Evolutionary conservation across 2,888 invertebrate genomes (phyloP).

Genomic region (Neoaliturus tenellus): DNA sequence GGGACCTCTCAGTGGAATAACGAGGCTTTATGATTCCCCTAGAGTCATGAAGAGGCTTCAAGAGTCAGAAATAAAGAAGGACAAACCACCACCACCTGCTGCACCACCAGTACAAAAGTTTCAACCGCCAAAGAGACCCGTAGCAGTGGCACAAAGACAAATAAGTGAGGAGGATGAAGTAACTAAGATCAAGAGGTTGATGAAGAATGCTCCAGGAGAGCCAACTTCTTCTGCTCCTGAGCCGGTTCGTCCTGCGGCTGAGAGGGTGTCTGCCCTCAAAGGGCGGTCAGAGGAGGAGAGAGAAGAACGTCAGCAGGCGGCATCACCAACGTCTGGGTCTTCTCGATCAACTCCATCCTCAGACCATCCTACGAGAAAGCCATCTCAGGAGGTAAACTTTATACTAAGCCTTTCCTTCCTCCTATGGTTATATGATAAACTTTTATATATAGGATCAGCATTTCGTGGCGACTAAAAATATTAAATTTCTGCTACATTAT

Average conservation of each 20-base stretch:
- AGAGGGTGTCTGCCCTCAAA: conserved; percentile 74
- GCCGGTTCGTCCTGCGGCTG: conserved; percentile 71
- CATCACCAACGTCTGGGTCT: conserved; percentile 72
- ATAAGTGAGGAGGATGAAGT: conserved; percentile 95
- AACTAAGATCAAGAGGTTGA: conserved; percentile 89
- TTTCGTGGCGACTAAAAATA: too few relatives aligned
- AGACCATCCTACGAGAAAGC: conserved; percentile 57
- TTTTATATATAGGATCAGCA: too few relatives aligned
- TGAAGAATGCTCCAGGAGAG: conserved; percentile 77
- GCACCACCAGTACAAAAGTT: conserved; percentile 62
- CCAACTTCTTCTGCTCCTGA: conserved; percentile 44
- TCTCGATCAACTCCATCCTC: conserved; percentile 58
- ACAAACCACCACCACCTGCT: conserved; percentile 76
- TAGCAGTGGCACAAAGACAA: conserved; percentile 81
- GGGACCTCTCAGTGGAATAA: conserved; percentile 90
- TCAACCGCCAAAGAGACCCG: conserved; percentile 58
- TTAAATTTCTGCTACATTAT: too few relatives aligned
- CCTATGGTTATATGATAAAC: too few relatives aligned
- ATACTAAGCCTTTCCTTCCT: too few relatives aligned
- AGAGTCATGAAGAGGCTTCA: conserved; percentile 92
- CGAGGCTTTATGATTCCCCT: conserved; percentile 90
- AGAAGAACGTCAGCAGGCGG: conserved; percentile 45
- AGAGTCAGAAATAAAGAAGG: conserved; percentile 87
- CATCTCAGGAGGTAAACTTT: conserved; percentile 80
- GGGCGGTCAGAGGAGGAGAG: conserved; percentile 73